Conservation (phyloP, 2,113 vertebrate species). For the Vulpes ferrilata region DNA sequence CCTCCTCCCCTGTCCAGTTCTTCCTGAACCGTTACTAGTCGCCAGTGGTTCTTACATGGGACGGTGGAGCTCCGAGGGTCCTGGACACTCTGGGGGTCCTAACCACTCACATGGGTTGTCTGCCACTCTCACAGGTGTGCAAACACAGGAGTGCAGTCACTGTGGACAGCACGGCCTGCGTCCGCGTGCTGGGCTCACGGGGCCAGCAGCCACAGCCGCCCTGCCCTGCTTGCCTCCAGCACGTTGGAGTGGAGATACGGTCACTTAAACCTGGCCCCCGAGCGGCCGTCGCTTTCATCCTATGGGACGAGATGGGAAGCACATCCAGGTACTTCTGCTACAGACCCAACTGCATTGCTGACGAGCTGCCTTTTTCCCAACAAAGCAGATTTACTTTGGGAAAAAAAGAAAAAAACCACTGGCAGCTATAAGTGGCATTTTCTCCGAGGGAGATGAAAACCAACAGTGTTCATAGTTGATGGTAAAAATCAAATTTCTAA, state of each 20-base stretch:
- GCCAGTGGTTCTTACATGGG: neutral
- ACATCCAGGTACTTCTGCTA: neutral
- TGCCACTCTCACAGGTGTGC: neutral
- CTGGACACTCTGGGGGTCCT: neutral
- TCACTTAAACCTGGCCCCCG: neutral
- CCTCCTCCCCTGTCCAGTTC: neutral
- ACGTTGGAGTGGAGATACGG: too few species aligned
- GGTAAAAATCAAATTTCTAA: neutral
- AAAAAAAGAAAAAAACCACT: neutral
- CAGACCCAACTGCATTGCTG: too few species aligned
- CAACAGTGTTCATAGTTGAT: neutral
- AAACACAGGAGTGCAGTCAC: fast-evolving
- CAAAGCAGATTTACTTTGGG: neutral
- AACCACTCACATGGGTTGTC: neutral
- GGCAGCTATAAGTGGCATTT: neutral
- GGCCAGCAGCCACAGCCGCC: neutral
- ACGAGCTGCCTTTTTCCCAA: too few species aligned
- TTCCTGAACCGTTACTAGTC: neutral
- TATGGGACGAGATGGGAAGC: neutral
- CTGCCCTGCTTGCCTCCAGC: neutral
- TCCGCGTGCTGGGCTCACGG: fast-evolving
- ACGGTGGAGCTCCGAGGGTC: neutral
- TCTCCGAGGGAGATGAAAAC: neutral
- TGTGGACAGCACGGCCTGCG: fast-evolving
- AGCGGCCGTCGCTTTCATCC: neutral